Base-by-base conservation (phyloP, 2,888 invertebrate species). In the Steinernema scapterisci region DNA sequence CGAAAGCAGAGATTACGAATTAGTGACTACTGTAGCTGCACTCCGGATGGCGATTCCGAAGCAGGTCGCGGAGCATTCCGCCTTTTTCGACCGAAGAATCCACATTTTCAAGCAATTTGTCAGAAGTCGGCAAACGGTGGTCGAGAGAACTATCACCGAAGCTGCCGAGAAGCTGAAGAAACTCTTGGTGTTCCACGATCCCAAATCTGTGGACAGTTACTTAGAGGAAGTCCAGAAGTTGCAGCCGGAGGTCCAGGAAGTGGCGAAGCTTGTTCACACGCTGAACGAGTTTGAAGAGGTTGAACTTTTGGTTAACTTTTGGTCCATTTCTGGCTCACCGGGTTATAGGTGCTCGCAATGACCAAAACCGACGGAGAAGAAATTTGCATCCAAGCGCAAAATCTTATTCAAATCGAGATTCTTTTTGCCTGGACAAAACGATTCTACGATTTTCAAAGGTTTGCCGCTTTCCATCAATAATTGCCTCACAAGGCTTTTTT, bases 371-470 rank as follows among this genome's bases (percentile, higher is more conserved):
- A 54, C 16, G 71, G 54, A 3, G 45, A 44, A 16, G 31, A 71
- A 7, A 23, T 75, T 1, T 75, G 75, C 38, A 21, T 23, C 44
- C 48, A 75, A 56, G 46, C 71, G 19, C 54, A 52, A 27, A 54
- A 52, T 16, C 56, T 75, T 13, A 54, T 54, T 31, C 54, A 75
- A 13, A 54, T 75, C n/a, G 71, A 75, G 71, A 71, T 73, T 16
- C 76, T 85, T 23, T 85, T 85, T 72, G 77, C 75, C 70, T 80
- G 80, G 52, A 82, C 84, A 0, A 80, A 79, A 31, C 75, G 75
- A 13, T 85, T 81, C 75, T 82, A 80, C 63, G 79, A 79, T 27
- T 81, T 80, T 77, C 78, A 80, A 46, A 82, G 79, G 85, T 85
- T 31, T 44, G 25, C 74, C 0, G 71, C 70, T 72, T 78, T 71